Base-by-base conservation (phyloP, 2,797 vertebrate species). In the Darevskia nairensis region DNA sequence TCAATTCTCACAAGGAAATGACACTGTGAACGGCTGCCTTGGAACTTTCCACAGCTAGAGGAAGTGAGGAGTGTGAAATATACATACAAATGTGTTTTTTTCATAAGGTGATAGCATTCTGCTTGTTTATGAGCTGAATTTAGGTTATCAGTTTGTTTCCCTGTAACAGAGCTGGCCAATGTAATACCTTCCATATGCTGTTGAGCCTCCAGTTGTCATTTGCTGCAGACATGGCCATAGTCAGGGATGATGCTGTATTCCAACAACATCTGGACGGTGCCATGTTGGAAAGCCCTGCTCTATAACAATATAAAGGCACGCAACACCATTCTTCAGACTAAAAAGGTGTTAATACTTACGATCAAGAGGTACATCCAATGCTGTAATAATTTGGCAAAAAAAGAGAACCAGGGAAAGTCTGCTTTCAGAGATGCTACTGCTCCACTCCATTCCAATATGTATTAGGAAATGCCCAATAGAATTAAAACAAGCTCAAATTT, bases 341-440 rank as follows among this genome's bases (percentile, higher is more conserved):
- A 66, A 89, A 81, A 78, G 13, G 87, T 23, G 29, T 88, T 92
- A 92, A 92, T 96, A 96, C 99, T 99, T 98, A 99, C 99, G 97
- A 95, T 99, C 98, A 91, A 99, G 97, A 92, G 99, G 99, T 93
- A 99, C 99, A 85, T 99, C 98, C 96, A 99, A 91, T 1, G 98
- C 97, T 10, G 95, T 92, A 95, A 97, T 93, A 71, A 98, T 94
- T 94, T 97, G 97, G 95, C 97, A 97, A 94, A 99, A 94, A 90
- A 98, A 91, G 90, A 99, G 94, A 95, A 98, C 79, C 91, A 98
- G 94, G 93, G 96, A 94, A 88, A 94, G 95, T 94, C 95, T 95
- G 94, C 94, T 91, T 92, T 94, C 78, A 96, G 95, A 94, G 93
- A 96, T 94, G 93, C 90, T 96, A 94, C 95, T 97, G 92, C 93